These are phyloP conservation scores for Propithecus coquereli DNA, from an alignment of 2,113 vertebrate genomes.

Conservation along the genomic window DNA sequence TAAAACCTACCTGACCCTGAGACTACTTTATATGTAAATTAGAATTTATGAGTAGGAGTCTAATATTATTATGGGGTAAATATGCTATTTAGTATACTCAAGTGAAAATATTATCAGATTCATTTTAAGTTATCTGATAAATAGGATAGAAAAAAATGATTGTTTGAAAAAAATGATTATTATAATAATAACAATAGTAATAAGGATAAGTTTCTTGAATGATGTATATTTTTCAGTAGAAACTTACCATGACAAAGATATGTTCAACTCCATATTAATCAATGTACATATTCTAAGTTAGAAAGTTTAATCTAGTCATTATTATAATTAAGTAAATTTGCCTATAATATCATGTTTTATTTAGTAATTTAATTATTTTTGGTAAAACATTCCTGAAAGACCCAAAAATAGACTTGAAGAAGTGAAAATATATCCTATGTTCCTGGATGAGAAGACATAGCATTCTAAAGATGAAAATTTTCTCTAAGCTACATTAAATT, in stretches of 20 bases:
- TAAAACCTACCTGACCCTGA: not conserved
- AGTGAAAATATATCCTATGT: not conserved
- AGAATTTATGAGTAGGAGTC: not conserved
- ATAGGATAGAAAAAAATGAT: not conserved
- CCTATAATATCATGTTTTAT: not conserved
- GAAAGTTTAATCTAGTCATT: not conserved
- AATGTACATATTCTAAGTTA: not conserved
- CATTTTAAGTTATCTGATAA: not conserved
- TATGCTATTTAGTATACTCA: not conserved
- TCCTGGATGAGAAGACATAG: not conserved
- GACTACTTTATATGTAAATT: not conserved
- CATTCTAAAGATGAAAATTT: not conserved
- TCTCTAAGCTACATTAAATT: constrained; percentile 12
- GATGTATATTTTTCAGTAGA: not conserved
- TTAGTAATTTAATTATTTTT: not conserved
- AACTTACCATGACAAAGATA: not conserved
- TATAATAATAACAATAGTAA: not conserved
- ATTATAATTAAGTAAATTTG: not conserved
- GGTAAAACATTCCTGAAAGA: not conserved
- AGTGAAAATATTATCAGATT: not conserved
- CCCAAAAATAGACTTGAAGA: not conserved
- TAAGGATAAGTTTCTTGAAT: not conserved
- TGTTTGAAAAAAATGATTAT: not conserved
- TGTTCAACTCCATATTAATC: not conserved
- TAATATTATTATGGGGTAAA: not conserved